These are phyloP conservation scores for Galerucella nymphaeae DNA, from an alignment of 2,888 invertebrate species.

Conservation along the genomic window DNA sequence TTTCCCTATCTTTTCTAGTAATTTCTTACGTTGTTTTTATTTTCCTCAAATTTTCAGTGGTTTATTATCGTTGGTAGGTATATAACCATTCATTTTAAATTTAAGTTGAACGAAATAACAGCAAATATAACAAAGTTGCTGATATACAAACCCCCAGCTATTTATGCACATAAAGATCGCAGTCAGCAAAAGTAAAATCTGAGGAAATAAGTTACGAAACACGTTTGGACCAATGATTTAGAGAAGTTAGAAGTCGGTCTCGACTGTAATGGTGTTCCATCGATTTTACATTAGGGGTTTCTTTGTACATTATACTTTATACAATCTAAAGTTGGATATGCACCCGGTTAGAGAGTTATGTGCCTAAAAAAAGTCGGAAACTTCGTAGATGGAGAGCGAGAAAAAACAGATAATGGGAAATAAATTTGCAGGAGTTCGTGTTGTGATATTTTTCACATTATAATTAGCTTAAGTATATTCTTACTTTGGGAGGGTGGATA, in stretches of 20 bases:
- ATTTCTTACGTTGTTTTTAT: no score
- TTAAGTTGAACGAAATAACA: neutral
- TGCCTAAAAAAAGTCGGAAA: constrained; percentile 61
- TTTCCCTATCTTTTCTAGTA: no score
- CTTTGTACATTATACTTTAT: constrained; percentile 68
- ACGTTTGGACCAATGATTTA: constrained; percentile 61
- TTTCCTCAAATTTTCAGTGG: no score
- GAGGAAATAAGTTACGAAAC: constrained; percentile 56
- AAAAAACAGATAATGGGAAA: constrained; percentile 67
- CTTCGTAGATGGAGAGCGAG: constrained; percentile 63
- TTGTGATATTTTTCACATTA: constrained; percentile 64
- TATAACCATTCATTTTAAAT: no score
- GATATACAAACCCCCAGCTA: neutral
- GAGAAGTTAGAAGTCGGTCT: constrained; percentile 62
- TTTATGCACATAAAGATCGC: constrained; percentile 33
- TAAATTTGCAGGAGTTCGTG: constrained; percentile 64
- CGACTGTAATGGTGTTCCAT: constrained; percentile 66
- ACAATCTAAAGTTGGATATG: constrained; percentile 67
- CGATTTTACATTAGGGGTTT: constrained; percentile 68
- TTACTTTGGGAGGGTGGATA: constrained; percentile 46
- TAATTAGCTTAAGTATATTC: constrained; percentile 60
- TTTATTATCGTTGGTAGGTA: no score
- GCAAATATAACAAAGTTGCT: neutral
- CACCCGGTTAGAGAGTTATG: constrained; percentile 65
- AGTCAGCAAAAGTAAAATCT: constrained; percentile 49